Evolutionary conservation across 2,113 vertebrate species (phyloP).

Genomic region (Anguilla japonica): DNA sequence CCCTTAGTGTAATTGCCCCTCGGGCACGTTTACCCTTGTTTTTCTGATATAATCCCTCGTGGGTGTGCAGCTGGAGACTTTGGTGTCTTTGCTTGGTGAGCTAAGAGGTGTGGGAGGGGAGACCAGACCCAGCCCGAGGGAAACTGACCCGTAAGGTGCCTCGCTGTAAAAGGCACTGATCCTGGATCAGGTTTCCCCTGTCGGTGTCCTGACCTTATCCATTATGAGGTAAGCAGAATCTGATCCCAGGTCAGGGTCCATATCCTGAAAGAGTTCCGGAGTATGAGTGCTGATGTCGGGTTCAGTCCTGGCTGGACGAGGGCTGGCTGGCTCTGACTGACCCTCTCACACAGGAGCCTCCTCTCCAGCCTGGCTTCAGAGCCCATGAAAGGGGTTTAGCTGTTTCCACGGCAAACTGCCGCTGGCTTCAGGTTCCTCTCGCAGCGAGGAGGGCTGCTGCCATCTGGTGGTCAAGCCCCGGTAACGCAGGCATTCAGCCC

Average conservation of each 20-base stretch:
- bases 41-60: background rate
- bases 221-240: too few species aligned
- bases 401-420: background rate
- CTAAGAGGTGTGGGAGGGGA: background rate
- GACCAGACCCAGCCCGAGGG: slow-evolving; percentile 79
- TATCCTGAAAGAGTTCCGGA: too few species aligned
- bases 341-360: background rate
- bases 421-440: slow-evolving; percentile 24
- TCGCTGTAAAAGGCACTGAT: too few species aligned
- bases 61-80: background rate
- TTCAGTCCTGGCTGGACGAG: too few species aligned
- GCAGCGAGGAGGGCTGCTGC: slow-evolving; percentile 55
- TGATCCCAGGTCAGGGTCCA: too few species aligned
- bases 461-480: slow-evolving; percentile 59
- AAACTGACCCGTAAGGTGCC: slow-evolving; percentile 71
- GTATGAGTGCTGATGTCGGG: too few species aligned
- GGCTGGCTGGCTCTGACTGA: too few species aligned
- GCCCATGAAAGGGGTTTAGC: background rate
- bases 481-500: background rate
- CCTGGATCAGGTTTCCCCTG: too few species aligned
- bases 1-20: background rate
- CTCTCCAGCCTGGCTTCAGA: slow-evolving; percentile 11
- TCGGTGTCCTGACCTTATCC: too few species aligned
- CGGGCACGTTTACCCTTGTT: background rate
- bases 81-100: background rate